Percentiles rank a stretch among this genome's conserved stretches.
Conservation (phyloP, 1,140 invertebrate genomes). For the Pemphigus obesinymphae region DNA sequence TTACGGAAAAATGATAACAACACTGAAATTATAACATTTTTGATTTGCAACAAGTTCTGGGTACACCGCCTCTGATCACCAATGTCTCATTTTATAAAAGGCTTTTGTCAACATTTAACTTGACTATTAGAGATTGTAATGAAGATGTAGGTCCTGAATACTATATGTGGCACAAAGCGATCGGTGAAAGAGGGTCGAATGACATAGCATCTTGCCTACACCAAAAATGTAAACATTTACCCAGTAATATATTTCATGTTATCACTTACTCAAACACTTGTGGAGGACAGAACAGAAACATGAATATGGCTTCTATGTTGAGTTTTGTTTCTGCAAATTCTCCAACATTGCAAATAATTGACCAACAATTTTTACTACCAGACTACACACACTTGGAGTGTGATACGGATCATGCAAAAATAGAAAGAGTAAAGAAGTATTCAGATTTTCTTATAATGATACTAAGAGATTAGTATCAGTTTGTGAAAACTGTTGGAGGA, state of each 20-base stretch:
- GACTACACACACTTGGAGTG: conserved; percentile 32
- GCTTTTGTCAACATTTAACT: conserved; percentile 38
- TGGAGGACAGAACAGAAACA: conserved; percentile 42
- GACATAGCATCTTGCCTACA: conserved; percentile 19
- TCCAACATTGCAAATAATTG: not conserved
- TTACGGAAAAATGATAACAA: not conserved
- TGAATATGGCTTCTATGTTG: conserved; percentile 33
- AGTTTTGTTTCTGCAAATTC: not conserved
- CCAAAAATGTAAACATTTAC: conserved; percentile 8
- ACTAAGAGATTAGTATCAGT: no score
- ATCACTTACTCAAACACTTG: conserved; percentile 39
- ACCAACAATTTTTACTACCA: no score
- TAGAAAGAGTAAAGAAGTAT: conserved; percentile 18
- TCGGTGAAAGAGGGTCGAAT: conserved; percentile 28
- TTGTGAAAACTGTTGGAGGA: no score
- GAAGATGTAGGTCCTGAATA: conserved; percentile 42
- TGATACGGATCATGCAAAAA: conserved; percentile 23
- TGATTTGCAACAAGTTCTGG: conserved; percentile 42
- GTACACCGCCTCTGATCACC: conserved; percentile 22
- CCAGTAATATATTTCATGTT: conserved; percentile 11
- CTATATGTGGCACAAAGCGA: conserved; percentile 49
- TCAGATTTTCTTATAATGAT: not conserved
- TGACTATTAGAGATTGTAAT: conserved; percentile 23
- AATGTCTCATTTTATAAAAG: conserved; percentile 42
- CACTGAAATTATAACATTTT: conserved; percentile 22